Conservation (phyloP, 2,888 invertebrate genomes). For the Pomacea canaliculata region DNA sequence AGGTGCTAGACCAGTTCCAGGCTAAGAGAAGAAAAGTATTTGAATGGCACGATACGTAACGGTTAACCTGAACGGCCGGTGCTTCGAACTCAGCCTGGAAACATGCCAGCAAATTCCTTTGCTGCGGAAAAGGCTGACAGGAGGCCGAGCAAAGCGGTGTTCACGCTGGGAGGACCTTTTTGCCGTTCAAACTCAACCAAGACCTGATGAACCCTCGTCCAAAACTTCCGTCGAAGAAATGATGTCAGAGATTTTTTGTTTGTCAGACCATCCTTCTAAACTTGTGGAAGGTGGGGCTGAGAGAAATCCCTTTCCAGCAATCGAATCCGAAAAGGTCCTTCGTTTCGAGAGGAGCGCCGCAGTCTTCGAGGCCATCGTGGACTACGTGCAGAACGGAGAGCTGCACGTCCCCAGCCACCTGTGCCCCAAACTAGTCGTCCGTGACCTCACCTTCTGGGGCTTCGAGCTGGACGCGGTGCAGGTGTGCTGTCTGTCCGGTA, state of each 20-base stretch:
- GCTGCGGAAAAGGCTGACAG: background rate
- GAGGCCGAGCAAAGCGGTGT: background rate
- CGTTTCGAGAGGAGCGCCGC: no score
- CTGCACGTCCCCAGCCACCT: constrained; percentile 91
- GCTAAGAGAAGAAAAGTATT: no score
- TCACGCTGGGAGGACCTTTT: background rate
- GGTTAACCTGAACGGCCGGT: background rate
- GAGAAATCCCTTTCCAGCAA: background rate
- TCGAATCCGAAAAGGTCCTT: background rate
- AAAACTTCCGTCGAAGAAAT: background rate
- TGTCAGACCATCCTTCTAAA: no score
- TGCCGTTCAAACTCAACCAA: background rate
- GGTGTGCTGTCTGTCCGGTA: constrained; percentile 35
- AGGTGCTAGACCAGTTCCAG: no score
- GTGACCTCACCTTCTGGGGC: constrained; percentile 43
- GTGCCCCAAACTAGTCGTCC: constrained; percentile 85
- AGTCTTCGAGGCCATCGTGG: constrained; percentile 38
- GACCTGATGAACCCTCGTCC: background rate
- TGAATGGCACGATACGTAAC: no score
- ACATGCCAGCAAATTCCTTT: background rate
- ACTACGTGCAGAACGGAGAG: constrained; percentile 78
- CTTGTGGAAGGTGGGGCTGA: background rate
- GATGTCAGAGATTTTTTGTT: no score
- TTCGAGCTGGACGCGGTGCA: constrained; percentile 34
- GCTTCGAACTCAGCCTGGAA: background rate